Base-by-base conservation (phyloP, 23 tunicate genomes). In the Ascidia mentula region DNA sequence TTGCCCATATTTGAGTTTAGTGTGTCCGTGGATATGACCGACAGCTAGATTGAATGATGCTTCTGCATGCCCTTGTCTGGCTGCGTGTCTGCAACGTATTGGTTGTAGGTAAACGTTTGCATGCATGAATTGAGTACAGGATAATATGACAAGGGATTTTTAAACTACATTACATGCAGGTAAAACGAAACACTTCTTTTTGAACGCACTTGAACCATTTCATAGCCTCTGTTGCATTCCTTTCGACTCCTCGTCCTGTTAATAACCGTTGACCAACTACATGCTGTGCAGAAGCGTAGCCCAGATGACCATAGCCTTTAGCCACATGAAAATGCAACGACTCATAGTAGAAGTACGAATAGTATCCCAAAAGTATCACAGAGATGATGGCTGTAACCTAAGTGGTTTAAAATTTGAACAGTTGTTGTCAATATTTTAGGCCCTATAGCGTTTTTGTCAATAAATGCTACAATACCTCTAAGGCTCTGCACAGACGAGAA, bases 191-290 rank as follows among this genome's bases (percentile, higher is more conserved):
- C n/a, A n/a, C n/a, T n/a, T n/a, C n/a, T n/a, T n/a, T n/a, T n/a
- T n/a, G n/a, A n/a, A n/a, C n/a, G n/a, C 34, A 93, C 98, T 87
- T 93, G 82, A 93, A 93, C 98, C 98, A 93, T 59, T 77, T 74
- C 98, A 93, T 93, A 0, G 98, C 98, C 59, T 84, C 77, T 0
- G 87, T 85, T 72, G 84, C 93, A 59, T 88, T 88, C 71, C 80
- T 84, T 32, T 75, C 77, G 34, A 73, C 72, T 36, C 98, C 98
- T 33, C 80, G 76, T 38, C 98, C 98, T 34, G 80, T 82, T 60
- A 88, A 69, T 31, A 76, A 93, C 59, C 93, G 38, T 69, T 93
- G 98, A 36, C 98, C 98, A 33, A 88, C 93, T 34, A 88, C 98
- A 74, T 93, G 98, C 69, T 93, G 98, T 4, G 98, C 98, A 35